Base-by-base conservation (phyloP, 2,113 vertebrate species). In the Sialia sialis region DNA sequence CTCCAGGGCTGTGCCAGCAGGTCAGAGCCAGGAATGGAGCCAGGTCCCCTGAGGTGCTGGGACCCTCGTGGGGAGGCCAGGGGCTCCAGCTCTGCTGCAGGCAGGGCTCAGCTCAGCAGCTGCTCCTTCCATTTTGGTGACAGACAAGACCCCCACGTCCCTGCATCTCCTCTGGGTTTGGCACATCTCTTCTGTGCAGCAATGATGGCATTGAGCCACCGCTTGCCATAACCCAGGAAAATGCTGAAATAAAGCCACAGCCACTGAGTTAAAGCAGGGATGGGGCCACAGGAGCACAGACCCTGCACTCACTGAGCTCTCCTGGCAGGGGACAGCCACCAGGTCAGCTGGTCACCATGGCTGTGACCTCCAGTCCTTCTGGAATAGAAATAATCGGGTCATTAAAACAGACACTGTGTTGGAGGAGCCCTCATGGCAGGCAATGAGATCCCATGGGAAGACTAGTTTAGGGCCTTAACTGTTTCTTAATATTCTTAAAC, bases 401-500 rank as follows among this genome's bases (percentile, higher is more conserved):
- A 36, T 52, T 54, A 70, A 69, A 72, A 21, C 1, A 39, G 56
- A 30, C 10, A 6, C 3, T 64, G 36, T 32, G 18, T 55, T 30
- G 62, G 41, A 75, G 52, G 26, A 58, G 56, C 43, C 32, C 41
- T 69, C 30, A 4, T 0, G 52, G 69, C 39, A 88, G 72, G 75
- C 80, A 76, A 0, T 48, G 48, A 36, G 62, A 49, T 75, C 80
- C 60, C 75, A 38, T 6, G 84, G 55, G 90, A 93, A 94, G 70
- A 67, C 20, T 29, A 32, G 64, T 51, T 80, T 41, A 83, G 78
- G 72, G 66, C 49, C 82, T 92, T 84, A 79, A 69, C 83, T 84
- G 55, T 91, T 95, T 82, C 84, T 93, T 95, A 89, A 95, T 74
- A 80, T 60, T 94, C 87, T 93, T 83, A 75, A 94, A 96, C 91